Conservation (phyloP, 1,140 invertebrate genomes). For the Trichonephila clavata region DNA sequence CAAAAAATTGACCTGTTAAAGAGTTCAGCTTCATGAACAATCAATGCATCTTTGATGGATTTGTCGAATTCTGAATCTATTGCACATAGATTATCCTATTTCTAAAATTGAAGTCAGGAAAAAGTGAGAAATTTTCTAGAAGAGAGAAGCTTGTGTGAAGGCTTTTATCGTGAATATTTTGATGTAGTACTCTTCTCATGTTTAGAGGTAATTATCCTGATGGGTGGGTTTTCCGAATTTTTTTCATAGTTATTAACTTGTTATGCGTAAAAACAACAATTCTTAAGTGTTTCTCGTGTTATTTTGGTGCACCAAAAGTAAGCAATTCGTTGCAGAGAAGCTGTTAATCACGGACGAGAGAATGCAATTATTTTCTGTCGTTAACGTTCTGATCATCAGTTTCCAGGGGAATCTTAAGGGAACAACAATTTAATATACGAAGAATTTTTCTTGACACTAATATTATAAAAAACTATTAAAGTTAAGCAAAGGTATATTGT, state of each 20-base stretch:
- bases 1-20: no score
- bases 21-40: neutral
- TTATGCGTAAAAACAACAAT: neutral
- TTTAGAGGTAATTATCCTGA: slow-evolving; percentile 9
- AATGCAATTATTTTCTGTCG: neutral
- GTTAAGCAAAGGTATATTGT: no score
- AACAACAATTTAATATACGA: neutral
- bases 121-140: neutral
- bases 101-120: neutral
- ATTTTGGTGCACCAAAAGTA: neutral
- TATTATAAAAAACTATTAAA: no score
- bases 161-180: slow-evolving; percentile 7
- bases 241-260: neutral
- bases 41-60: neutral
- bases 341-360: neutral
- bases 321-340: neutral
- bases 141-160: neutral
- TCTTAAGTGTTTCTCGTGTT: slow-evolving; percentile 20
- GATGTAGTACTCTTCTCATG: neutral
- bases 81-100: neutral
- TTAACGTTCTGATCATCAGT: slow-evolving; percentile 13
- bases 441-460: neutral
- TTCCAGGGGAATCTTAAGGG: neutral
- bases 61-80: neutral
- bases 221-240: neutral